Conservation (phyloP, 2,113 vertebrate species). For the Chaetodon auriga region DNA sequence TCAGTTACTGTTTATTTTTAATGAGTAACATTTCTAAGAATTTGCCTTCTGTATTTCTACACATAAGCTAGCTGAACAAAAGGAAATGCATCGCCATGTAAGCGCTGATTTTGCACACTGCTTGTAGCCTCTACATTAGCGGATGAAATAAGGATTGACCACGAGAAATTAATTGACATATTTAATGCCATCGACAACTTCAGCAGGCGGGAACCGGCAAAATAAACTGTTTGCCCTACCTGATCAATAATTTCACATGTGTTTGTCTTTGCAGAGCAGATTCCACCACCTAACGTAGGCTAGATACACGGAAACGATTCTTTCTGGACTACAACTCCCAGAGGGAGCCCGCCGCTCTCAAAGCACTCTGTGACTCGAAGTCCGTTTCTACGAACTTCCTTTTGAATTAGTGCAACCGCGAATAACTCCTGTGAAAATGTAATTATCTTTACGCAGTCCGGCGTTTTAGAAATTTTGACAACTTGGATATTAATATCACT, state of each 20-base stretch:
- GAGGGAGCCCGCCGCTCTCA: background rate
- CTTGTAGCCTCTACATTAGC: slow-evolving; percentile 22
- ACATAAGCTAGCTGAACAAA: slow-evolving; percentile 80
- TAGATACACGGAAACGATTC: slow-evolving; percentile 71
- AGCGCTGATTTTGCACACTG: slow-evolving; percentile 54
- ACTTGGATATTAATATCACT: background rate
- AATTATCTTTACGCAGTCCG: rapidly evolving
- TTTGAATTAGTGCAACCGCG: rapidly evolving
- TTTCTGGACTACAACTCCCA: slow-evolving; percentile 79
- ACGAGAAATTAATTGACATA: background rate
- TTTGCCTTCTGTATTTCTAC: slow-evolving; percentile 51
- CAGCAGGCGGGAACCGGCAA: background rate
- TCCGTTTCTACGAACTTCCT: background rate
- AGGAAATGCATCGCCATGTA: slow-evolving; percentile 82
- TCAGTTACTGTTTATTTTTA: background rate
- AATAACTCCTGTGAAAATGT: rapidly evolving
- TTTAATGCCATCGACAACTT: background rate
- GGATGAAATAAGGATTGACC: background rate
- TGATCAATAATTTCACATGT: slow-evolving; percentile 85
- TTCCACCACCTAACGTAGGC: slow-evolving; percentile 75
- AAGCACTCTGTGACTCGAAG: slow-evolving; percentile 63
- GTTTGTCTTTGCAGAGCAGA: slow-evolving; percentile 79
- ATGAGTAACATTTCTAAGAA: slow-evolving; percentile 8
- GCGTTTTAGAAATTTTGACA: background rate
- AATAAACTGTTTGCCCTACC: slow-evolving; percentile 74